These are phyloP conservation scores for Dicrostonyx torquatus DNA, from an alignment of 2,797 vertebrate species.

Conservation along the genomic window DNA sequence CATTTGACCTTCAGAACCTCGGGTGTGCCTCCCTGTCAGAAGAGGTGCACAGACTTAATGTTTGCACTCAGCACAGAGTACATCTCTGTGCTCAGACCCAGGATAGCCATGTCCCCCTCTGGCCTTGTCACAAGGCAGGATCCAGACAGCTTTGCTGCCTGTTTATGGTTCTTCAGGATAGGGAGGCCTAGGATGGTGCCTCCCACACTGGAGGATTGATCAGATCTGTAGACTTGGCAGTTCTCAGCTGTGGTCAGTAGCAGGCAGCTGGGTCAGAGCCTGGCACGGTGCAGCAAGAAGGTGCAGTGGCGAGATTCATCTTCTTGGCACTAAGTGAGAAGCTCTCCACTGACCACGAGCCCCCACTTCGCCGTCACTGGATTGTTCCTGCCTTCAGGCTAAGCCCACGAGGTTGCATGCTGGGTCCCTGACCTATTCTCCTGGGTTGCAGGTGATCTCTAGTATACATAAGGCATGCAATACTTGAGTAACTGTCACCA, in stretches of 20 bases:
- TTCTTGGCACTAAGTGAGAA: background rate
- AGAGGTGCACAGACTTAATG: accelerated
- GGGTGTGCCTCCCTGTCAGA: accelerated
- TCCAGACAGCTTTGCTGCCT: background rate
- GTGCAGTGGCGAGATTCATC: background rate
- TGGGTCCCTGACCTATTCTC: background rate
- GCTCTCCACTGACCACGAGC: background rate
- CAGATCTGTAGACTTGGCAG: background rate
- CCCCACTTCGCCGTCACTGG: background rate
- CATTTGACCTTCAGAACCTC: background rate
- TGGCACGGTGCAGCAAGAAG: background rate
- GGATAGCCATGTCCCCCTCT: accelerated
- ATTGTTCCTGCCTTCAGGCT: background rate
- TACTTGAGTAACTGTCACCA: background rate
- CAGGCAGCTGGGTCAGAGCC: background rate
- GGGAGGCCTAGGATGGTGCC: background rate
- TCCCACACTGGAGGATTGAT: background rate
- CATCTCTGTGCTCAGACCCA: background rate
- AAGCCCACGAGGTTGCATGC: background rate
- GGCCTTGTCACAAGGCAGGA: background rate
- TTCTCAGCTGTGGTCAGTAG: background rate
- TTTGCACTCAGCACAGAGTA: background rate
- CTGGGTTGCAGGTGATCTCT: accelerated
- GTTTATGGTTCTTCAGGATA: background rate
- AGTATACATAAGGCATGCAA: background rate